Base-by-base conservation (phyloP, 2,888 invertebrate species). In the Cantharis nigra region DNA sequence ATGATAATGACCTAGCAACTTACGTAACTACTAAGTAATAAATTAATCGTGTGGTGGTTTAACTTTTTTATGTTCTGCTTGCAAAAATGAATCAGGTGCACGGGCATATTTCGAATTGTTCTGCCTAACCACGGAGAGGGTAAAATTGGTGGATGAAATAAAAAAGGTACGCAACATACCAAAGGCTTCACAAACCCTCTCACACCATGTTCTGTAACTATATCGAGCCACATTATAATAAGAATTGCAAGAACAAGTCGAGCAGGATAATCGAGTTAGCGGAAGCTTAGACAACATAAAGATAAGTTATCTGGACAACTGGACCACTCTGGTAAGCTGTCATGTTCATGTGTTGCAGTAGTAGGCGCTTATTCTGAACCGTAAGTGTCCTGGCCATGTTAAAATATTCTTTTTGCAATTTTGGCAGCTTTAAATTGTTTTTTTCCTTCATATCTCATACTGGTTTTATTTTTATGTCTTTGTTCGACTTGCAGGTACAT, bases 131-230 rank as follows among this genome's bases (percentile, higher is more conserved):
- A 3, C 4, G 49, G n/a, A n/a, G 33, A 33, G 49, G 49, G 49
- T n/a, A 49, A 49, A 49, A n/a, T 49, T n/a, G 49, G 49, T 7
- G 49, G 49, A 49, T n/a, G 49, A 7, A n/a, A 49, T 4, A 49
- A 79, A 79, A 79, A 77, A 79, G 75, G 74, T 74, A 79, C 76
- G 71, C 20, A 80, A 82, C 78, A 80, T 81, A 83, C 81, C 81
- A 80, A 84, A 82, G 82, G 82, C 82, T 82, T 81, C 80, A 85
- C 85, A 75, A 26, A 85, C 83, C 76, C 76, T 79, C 80, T 78
- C 75, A 75, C 77, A 78, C 80, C 81, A 77, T 79, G 78, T 80
- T 81, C 13, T 80, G 80, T 81, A 82, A 75, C 79, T 80, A 82
- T 82, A 82, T 82, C 81, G 81, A 82, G 71, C 73, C 78, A 76